Base-by-base conservation (phyloP, 1,140 invertebrate genomes). In the Theocolax elegans region DNA sequence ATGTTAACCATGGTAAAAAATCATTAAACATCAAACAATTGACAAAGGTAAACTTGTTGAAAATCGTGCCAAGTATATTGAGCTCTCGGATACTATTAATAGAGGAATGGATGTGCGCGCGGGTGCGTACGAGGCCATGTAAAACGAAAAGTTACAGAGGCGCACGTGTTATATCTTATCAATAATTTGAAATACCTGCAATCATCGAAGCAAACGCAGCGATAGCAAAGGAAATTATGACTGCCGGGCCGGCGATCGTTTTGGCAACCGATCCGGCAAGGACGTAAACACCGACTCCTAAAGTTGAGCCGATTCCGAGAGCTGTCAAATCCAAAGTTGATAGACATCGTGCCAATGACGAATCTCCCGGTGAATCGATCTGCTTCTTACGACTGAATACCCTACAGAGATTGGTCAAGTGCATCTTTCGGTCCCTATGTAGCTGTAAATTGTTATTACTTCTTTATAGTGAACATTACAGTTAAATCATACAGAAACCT, bases 281-380 rank as follows among this genome's bases (percentile, higher is more conserved):
- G 8, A 97, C 94, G 86, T 97, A 97, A 13, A 96, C 92, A 15
- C 95, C 95, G 25, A 95, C 92, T 4, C 95, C 95, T 10, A 97
- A 82, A 0, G 94, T 97, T 71, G 93, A 94, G 10, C 95, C 94
- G 23, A 97, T 91, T 42, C 94, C 93, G 1, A 95, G 80, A 1
- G 91, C 90, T 0, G 92, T 94, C 8, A 95, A 85, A 82, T 95
- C 93, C 46, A 92, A 83, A 0, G 92, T 89, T 3, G 89, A 90
- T 9, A 96, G 86, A 40, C 93, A 92, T 79, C 92, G 85, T 0
- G 89, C 87, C 3, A 94, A 81, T 6, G 60, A 53, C 27, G 60
- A 38, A 25, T 86, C 86, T 1, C 40, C 12, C 7, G 66, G 19
- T 0, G 56, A 12, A 0, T 69, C 54, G 10, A 79, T 48, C 2